phyloP scores from a whole-genome alignment of 37 sponge, comb jelly and placozoan genomes.

The Cliona cf. orientalis region DNA sequence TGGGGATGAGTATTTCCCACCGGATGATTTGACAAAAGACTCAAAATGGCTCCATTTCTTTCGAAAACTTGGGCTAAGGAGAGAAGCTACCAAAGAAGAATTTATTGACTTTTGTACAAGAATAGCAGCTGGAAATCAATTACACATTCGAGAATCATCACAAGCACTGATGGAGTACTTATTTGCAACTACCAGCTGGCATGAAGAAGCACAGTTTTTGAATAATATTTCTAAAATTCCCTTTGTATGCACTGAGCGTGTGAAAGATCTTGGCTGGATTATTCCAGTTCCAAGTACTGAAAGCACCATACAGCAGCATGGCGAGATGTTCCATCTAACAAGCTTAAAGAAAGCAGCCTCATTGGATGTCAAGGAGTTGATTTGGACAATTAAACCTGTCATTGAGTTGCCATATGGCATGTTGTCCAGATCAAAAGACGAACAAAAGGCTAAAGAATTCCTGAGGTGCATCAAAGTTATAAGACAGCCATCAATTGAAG shows the following conservation, averaged over 20 bases:
- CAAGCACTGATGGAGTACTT: conserved; percentile 7
- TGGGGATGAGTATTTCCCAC: background rate
- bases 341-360: background rate
- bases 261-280: conserved; percentile 6
- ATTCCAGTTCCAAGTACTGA: background rate
- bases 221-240: background rate
- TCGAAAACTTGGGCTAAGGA: conserved; percentile 12
- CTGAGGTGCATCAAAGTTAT: background rate
- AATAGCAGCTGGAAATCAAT: conserved; percentile 3
- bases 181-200: background rate
- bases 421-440: background rate
- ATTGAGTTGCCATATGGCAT: conserved; percentile 5
- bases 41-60: conserved; percentile 26
- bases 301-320: background rate
- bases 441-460: background rate
- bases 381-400: conserved; percentile 31
- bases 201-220: background rate
- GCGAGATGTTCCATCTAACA: background rate
- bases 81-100: conserved; percentile 21
- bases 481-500: background rate
- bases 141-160: background rate
- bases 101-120: conserved; percentile 13
- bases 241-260: conserved; percentile 8
- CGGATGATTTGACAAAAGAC: background rate
- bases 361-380: background rate